phyloP scores from a whole-genome alignment of 2,888 invertebrate species.

The Meta bourneti region DNA sequence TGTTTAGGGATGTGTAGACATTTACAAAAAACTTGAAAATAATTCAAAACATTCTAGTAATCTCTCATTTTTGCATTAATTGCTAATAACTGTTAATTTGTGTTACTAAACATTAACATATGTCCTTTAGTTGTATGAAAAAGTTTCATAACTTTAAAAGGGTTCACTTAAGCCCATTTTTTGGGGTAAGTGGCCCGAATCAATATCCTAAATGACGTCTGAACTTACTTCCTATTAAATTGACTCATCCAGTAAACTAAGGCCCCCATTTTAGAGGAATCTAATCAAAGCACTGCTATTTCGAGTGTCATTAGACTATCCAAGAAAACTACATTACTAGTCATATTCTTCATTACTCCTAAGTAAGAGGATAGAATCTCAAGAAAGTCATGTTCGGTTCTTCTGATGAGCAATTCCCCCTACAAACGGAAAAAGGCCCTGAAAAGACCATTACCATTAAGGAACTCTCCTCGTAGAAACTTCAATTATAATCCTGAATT shows the following conservation, averaged over 20 bases:
- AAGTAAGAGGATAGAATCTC: background rate
- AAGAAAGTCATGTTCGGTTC: background rate
- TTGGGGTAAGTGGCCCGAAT: background rate
- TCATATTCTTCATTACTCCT: background rate
- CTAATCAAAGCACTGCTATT: background rate
- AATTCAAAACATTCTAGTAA: too few species aligned
- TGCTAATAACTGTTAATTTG: too few species aligned
- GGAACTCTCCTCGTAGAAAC: background rate
- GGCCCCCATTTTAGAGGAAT: background rate
- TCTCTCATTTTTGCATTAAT: too few species aligned
- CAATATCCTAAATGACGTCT: background rate
- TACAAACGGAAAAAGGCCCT: background rate
- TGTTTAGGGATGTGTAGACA: too few species aligned
- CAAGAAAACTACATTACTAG: background rate
- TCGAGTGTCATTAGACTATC: background rate
- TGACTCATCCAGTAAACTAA: background rate
- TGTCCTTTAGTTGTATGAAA: background rate
- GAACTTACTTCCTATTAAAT: background rate
- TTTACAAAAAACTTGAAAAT: too few species aligned
- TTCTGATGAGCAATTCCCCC: background rate
- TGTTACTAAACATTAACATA: too few species aligned
- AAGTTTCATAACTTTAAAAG: background rate
- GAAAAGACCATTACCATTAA: conserved; percentile 8
- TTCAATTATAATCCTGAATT: conserved; percentile 25
- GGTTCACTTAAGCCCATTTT: background rate